Evolutionary conservation across 2,888 invertebrate species (phyloP).

Genomic region (Caenorhabditis doughertyi): DNA sequence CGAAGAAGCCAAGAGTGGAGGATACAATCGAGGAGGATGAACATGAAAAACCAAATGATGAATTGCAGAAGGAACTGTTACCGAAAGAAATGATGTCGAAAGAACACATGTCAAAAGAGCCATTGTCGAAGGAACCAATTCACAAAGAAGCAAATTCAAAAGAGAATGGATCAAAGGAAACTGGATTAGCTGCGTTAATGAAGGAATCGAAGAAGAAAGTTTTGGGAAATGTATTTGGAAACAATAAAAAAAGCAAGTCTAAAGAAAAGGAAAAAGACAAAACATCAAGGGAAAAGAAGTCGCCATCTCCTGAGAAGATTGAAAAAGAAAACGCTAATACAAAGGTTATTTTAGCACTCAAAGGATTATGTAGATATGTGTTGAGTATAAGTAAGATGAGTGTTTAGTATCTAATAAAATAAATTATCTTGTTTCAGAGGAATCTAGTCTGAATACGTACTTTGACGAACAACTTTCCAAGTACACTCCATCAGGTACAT

Average conservation of each 20-base stretch:
- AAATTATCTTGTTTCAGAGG: slow-evolving; percentile 6
- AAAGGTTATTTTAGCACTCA: background rate
- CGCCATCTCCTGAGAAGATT: background rate
- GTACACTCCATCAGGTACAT: slow-evolving; percentile 8
- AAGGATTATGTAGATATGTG: slow-evolving; percentile 20
- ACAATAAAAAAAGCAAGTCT: background rate
- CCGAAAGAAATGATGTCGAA: background rate
- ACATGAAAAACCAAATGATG: too few relatives aligned
- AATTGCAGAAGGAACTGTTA: too few relatives aligned
- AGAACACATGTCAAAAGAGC: background rate
- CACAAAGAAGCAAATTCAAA: background rate
- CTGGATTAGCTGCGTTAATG: background rate
- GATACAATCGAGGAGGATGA: slow-evolving; percentile 25
- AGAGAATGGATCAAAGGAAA: background rate
- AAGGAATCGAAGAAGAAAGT: background rate
- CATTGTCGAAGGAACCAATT: background rate
- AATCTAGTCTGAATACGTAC: slow-evolving; percentile 28
- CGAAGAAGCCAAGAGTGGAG: slow-evolving; percentile 4
- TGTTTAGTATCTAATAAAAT: background rate
- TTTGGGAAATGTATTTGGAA: background rate
- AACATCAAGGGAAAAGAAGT: slow-evolving; percentile 14
- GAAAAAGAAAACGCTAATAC: background rate
- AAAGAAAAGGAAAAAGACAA: slow-evolving; percentile 13
- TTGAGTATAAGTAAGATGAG: slow-evolving; percentile 24
- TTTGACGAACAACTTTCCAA: slow-evolving; percentile 34